Conservation (phyloP, 1,140 invertebrate species). For the Drosophila ambigua region DNA sequence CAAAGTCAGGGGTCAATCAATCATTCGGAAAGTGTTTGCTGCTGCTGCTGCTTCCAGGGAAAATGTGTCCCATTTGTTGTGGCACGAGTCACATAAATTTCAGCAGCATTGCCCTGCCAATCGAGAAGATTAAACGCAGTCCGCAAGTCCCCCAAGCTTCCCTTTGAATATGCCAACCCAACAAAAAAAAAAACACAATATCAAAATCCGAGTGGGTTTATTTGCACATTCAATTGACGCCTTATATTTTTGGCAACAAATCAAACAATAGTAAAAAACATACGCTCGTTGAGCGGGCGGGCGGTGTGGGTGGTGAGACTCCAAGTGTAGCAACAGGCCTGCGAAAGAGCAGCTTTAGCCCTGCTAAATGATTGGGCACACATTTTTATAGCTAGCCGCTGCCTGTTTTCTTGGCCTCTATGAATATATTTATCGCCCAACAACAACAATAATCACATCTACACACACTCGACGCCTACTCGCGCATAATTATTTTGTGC, state of each 20-base stretch:
- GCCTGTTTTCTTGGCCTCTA: constrained; percentile 61
- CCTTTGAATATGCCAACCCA: too few species aligned
- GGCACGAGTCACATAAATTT: constrained; percentile 2
- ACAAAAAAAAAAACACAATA: too few species aligned
- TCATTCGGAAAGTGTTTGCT: constrained; percentile 51
- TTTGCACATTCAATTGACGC: constrained; percentile 70
- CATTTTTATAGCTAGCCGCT: constrained; percentile 43
- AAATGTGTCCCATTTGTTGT: constrained; percentile 43
- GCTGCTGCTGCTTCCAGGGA: neutral
- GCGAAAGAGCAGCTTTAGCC: constrained; percentile 22
- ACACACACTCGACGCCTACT: neutral
- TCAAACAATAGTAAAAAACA: constrained; percentile 49
- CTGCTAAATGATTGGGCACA: constrained; percentile 67
- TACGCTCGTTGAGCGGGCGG: constrained; percentile 4
- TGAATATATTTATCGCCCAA: constrained; percentile 69
- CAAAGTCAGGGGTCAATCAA: constrained; percentile 37
- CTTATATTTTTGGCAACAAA: constrained; percentile 65
- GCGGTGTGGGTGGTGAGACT: constrained; percentile 17
- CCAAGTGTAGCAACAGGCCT: constrained; percentile 62
- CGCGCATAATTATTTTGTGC: constrained; percentile 52
- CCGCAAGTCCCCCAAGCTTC: too few species aligned
- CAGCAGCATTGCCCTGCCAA: neutral
- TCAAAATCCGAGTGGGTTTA: constrained; percentile 11
- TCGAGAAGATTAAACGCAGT: too few species aligned
- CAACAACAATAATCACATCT: constrained; percentile 66